Evolutionary conservation across 2,113 vertebrate genomes (phyloP).

Genomic region (Atrichornis clamosus): DNA sequence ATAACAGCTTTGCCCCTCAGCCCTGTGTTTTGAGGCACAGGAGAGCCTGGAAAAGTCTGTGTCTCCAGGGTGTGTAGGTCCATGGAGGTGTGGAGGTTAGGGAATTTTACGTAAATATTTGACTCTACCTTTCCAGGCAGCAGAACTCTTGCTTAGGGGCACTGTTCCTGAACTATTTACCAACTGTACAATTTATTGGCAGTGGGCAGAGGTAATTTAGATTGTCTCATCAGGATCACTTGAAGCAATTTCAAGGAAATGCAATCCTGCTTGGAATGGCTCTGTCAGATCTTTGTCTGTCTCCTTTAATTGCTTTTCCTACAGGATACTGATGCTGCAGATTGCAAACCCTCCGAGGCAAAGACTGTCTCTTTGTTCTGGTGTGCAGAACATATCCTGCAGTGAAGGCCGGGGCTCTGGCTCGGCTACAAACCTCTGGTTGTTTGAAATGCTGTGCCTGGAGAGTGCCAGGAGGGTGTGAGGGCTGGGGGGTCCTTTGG

Average conservation of each 20-base stretch:
- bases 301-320: constrained; percentile 33
- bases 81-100: background rate
- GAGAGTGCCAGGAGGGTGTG: background rate
- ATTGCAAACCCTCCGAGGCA: background rate
- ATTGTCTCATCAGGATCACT: background rate
- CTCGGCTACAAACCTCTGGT: background rate
- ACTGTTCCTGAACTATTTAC: background rate
- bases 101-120: background rate
- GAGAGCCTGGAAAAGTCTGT: background rate
- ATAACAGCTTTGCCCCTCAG: background rate
- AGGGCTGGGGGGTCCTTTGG: background rate
- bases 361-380: constrained; percentile 4
- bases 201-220: constrained; percentile 1
- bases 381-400: background rate
- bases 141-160: background rate
- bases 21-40: background rate
- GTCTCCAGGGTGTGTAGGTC: background rate
- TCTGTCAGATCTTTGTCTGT: constrained; percentile 47
- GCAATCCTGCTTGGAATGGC: background rate
- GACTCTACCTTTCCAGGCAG: background rate
- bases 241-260: background rate
- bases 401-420: background rate
- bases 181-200: background rate
- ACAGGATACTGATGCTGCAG: constrained; percentile 28
- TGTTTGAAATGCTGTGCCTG: background rate